Conservation (phyloP, 2,113 vertebrate genomes). For the Pholis gunnellus region DNA sequence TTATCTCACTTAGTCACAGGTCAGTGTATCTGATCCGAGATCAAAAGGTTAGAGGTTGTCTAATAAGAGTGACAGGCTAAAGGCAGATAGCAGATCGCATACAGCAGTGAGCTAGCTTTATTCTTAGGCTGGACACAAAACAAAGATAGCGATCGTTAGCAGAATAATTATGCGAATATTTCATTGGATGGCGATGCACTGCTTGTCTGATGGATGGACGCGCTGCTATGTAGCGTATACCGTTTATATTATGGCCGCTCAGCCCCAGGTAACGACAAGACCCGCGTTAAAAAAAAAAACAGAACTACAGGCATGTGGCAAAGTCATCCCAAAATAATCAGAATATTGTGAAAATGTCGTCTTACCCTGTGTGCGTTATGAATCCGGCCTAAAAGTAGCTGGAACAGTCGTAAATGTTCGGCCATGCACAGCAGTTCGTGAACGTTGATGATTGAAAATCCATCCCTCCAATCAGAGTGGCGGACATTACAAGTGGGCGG, state of each 20-base stretch:
- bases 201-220: conserved; percentile 32
- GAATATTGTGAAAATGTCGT: conserved; percentile 6
- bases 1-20: background rate
- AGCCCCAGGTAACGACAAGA: background rate
- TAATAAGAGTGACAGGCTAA: conserved; percentile 40
- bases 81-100: background rate
- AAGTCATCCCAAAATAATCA: background rate
- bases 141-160: background rate
- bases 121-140: background rate
- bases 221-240: background rate
- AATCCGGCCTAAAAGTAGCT: conserved; percentile 36
- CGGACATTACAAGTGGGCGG: background rate
- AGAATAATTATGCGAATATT: background rate
- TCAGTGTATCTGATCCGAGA: conserved; percentile 21
- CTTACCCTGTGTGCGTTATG: conserved; percentile 63
- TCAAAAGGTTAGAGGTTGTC: conserved; percentile 73
- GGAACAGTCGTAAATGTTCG: background rate
- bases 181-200: background rate
- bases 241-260: background rate
- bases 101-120: background rate
- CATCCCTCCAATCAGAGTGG: conserved; percentile 56
- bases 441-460: conserved; percentile 36
- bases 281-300: background rate
- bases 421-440: conserved; percentile 8
- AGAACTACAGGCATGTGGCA: background rate